These are phyloP conservation scores for Pseudorasbora parva DNA, from an alignment of 2,113 vertebrate species.

Conservation along the genomic window DNA sequence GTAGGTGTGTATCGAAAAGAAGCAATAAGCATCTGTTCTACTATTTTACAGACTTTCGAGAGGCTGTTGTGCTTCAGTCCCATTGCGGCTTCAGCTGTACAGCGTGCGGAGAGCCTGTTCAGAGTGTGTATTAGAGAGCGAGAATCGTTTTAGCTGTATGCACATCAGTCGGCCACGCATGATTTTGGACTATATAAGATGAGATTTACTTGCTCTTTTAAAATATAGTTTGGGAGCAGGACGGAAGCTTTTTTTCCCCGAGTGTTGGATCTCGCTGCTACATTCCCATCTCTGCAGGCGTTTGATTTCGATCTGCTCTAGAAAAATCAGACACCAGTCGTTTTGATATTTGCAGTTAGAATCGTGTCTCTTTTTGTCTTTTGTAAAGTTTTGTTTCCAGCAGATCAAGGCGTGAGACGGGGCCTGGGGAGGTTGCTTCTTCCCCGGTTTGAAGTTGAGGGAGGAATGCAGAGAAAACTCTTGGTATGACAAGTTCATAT, in stretches of 20 bases:
- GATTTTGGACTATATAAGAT: slow-evolving; percentile 53
- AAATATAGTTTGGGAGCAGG: slow-evolving; percentile 18
- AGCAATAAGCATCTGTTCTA: slow-evolving; percentile 64
- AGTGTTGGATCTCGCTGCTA: slow-evolving; percentile 36
- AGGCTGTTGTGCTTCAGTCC: slow-evolving; percentile 53
- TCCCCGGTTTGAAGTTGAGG: background rate
- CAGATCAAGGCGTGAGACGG: background rate
- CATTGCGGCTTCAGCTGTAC: slow-evolving; percentile 28
- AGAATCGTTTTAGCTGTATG: background rate
- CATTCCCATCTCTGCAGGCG: slow-evolving; percentile 41
- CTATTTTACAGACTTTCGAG: slow-evolving; percentile 48
- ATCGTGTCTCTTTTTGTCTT: background rate
- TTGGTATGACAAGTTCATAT: background rate
- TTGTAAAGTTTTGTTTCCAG: slow-evolving; percentile 17
- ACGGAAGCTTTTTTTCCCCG: slow-evolving; percentile 33
- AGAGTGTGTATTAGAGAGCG: slow-evolving; percentile 22
- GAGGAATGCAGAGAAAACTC: slow-evolving; percentile 34
- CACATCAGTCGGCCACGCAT: background rate
- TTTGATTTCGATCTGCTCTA: slow-evolving; percentile 4
- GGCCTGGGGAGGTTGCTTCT: background rate
- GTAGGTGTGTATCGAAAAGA: slow-evolving; percentile 69
- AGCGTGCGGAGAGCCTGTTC: slow-evolving; percentile 39
- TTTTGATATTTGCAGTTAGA: background rate
- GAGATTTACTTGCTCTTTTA: slow-evolving; percentile 15
- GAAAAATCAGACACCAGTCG: background rate